Base-by-base conservation (phyloP, 2,797 vertebrate species). In the Diplodus puntazzo region DNA sequence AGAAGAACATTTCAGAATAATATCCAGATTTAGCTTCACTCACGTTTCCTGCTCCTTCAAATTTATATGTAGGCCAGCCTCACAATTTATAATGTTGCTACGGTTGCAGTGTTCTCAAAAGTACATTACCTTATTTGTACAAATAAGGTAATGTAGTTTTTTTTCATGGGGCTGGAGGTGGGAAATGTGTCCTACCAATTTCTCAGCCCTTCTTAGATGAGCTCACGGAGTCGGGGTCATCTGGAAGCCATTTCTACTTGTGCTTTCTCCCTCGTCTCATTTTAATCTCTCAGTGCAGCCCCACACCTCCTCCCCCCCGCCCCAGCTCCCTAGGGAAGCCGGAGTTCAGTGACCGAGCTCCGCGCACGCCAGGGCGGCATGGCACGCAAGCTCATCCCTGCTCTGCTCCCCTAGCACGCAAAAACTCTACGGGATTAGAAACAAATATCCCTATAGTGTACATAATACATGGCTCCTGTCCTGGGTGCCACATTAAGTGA, bases 191-290 rank as follows among this genome's bases (percentile, higher is more conserved):
- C 87, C 80, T 79, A 72, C 80, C 69, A 71, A 82, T 85, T 80
- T 69, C 74, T 89, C 79, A 80, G 89, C 73, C 87, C 81, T 85
- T 85, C 82, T 84, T 71, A 74, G 91, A 92, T 92, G 92, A 91
- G 88, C 90, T 85, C 89, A 88, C 77, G 71, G 88, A 93, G 88
- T 78, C 60, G 86, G 91, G 94, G 93, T 96, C 95, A 96, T 95
- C 93, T 95, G 95, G 95, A 95, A 96, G 94, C 90, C 94, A 95
- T 96, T 96, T 95, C 91, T 92, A 58, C 88, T 87, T 88, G 85
- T 92, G 81, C 86, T 90, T 89, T 89, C 87, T 91, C 86, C 88
- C 87, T 89, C 84, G 85, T 94, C 92, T 95, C 92, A 94, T 94
- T 95, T 95, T 95, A 95, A 95, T 96, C 92, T 95, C 89, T 89